Base-by-base conservation (phyloP, 2,113 vertebrate species). In the Lates calcarifer region DNA sequence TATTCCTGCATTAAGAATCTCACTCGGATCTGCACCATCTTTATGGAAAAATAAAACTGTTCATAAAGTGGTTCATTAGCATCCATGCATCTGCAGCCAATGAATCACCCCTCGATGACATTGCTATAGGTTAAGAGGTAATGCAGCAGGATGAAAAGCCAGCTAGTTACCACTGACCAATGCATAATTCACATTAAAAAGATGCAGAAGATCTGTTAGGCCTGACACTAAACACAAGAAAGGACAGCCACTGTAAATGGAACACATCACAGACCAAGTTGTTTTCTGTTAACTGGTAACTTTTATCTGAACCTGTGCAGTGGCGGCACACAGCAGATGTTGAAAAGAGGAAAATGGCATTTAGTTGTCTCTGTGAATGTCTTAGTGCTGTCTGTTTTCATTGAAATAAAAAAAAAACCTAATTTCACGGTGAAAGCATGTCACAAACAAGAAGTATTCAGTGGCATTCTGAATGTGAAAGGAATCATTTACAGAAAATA, bases 331-430 rank as follows among this genome's bases (percentile, higher is more conserved):
- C 33, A 29, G 65, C 65, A 76, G 60, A 76, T 47, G 41, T 31
- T 57, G 22, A 45, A 78, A 64, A 68, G 37, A 77, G 17, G 37
- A 56, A 57, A 63, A 67, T 49, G 1, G 20, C 66, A 72, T 85
- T 65, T 33, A 61, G 65, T 53, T 49, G 55, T 62, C 60, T 51
- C 15, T 7, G 33, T 56, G 43, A 74, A 62, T 64, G 47, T 41
- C 39, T 71, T 20, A 31, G 24, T 70, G 45, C 24, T 49, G 37
- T 31, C 47, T 76, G 29, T 53, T 68, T 41, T 53, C 39, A 73
- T 77, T 17, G 20, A 67, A 76, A 68, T 63, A 60, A 51, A 2
- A 57, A 17, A 58, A 20, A 5, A 15, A 29, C 1, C 12, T 6
- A 17, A 31, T n/a, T n/a, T n/a, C n/a, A n/a, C n/a, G 61, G 11